A percentile compares a stretch with the other conserved stretches of the same genome.
phyloP scores from a whole-genome alignment of 2,797 vertebrate genomes.

The Myotis planiceps region DNA sequence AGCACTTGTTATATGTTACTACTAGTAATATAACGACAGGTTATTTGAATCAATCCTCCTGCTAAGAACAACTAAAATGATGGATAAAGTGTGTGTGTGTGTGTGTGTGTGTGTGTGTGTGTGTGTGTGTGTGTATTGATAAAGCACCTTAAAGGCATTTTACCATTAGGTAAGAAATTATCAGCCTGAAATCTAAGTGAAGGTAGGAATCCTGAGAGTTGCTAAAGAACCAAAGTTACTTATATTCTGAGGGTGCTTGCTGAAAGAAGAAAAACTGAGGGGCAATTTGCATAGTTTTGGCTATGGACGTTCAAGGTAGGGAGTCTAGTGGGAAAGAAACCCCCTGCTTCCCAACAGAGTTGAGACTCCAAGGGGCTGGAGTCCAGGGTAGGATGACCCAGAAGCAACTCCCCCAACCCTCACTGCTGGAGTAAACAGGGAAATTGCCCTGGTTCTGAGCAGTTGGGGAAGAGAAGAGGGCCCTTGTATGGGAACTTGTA shows the following conservation, averaged over 20 bases:
- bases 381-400: not conserved
- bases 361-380: not conserved
- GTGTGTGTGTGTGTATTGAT: not conserved
- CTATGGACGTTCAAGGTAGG: not conserved
- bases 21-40: not conserved
- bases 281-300: not conserved
- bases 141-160: conserved; percentile 1
- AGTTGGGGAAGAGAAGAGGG: not conserved
- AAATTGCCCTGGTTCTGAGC: not conserved
- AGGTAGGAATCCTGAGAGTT: not conserved
- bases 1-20: not conserved
- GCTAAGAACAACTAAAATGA: conserved; percentile 9
- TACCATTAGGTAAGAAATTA: not conserved
- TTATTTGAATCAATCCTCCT: conserved; percentile 29
- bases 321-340: not conserved
- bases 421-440: not conserved
- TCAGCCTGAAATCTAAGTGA: not conserved
- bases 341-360: not conserved
- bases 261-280: not conserved
- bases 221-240: not conserved
- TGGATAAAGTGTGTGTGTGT: not conserved
- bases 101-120: no score
- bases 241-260: not conserved
- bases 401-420: not conserved
- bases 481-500: not conserved